These are phyloP conservation scores for Sebastes itinus DNA, from an alignment of 2,797 vertebrate genomes.

Conservation along the genomic window DNA sequence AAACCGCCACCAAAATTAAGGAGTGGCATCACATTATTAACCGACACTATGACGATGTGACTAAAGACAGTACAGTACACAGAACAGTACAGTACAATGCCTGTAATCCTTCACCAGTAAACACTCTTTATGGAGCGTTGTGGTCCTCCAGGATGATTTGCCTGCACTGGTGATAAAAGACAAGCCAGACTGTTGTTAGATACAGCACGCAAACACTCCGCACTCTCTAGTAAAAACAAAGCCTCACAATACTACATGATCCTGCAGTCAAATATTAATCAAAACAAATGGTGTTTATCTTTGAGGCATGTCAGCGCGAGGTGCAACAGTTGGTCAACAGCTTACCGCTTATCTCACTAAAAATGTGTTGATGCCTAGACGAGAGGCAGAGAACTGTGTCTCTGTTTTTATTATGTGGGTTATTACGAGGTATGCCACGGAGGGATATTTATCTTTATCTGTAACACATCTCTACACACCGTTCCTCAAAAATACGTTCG, in stretches of 20 bases:
- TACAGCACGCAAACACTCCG: background rate
- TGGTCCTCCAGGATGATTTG: background rate
- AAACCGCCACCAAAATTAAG: background rate
- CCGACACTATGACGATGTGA: background rate
- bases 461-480: background rate
- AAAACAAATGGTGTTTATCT: conserved; percentile 28
- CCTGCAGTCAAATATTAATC: background rate
- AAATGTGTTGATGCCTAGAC: background rate
- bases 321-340: background rate
- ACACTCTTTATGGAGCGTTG: background rate
- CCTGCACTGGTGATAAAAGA: background rate
- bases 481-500: no score
- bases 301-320: background rate
- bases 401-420: background rate
- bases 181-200: background rate
- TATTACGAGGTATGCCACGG: background rate
- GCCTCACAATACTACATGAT: conserved; percentile 8
- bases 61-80: background rate
- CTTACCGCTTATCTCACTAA: background rate
- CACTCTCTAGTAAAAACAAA: background rate
- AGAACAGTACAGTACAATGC: background rate
- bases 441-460: background rate
- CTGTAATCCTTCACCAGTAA: background rate
- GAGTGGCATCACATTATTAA: no score
- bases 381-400: background rate